Evolutionary conservation across 2,113 vertebrate species (phyloP).

Genomic region (Raphicerus campestris): DNA sequence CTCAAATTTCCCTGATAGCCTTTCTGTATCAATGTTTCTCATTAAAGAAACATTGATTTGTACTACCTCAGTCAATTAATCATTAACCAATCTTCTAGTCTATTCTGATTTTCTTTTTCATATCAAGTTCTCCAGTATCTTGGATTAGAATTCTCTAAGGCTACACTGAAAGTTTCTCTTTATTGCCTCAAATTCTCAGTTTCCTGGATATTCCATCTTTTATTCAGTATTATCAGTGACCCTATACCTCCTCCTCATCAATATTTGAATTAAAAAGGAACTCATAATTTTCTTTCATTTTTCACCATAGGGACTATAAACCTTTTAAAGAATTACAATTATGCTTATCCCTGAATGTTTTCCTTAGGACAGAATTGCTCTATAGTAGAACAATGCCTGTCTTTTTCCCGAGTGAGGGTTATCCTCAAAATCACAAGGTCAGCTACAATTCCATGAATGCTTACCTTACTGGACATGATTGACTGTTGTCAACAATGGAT

Average conservation of each 20-base stretch:
- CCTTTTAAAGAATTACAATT: not conserved
- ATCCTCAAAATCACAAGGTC: not conserved
- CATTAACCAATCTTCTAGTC: not conserved
- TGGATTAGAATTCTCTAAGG: not conserved
- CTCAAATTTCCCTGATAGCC: not conserved
- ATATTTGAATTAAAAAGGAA: not conserved
- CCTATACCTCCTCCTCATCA: not conserved
- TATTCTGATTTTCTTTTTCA: not conserved
- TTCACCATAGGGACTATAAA: not conserved
- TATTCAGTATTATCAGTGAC: not conserved
- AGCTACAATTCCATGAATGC: not conserved
- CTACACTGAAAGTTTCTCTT: not conserved
- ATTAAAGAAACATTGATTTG: not conserved
- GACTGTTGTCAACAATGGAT: not conserved
- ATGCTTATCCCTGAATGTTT: not conserved
- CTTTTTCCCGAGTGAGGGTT: not conserved
- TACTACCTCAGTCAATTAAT: not conserved
- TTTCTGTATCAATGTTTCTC: not conserved
- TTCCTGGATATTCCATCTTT: not conserved
- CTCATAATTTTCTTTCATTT: not conserved
- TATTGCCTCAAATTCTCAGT: not conserved
- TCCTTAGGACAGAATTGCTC: not conserved
- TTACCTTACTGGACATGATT: not conserved
- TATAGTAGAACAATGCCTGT: not conserved
- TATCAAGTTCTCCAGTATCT: not conserved